Evolutionary conservation across 2,888 invertebrate genomes (phyloP), one percentile per base, ranked within the genome.

Genomic region (Thysanoteuthis rhombus): DNA sequence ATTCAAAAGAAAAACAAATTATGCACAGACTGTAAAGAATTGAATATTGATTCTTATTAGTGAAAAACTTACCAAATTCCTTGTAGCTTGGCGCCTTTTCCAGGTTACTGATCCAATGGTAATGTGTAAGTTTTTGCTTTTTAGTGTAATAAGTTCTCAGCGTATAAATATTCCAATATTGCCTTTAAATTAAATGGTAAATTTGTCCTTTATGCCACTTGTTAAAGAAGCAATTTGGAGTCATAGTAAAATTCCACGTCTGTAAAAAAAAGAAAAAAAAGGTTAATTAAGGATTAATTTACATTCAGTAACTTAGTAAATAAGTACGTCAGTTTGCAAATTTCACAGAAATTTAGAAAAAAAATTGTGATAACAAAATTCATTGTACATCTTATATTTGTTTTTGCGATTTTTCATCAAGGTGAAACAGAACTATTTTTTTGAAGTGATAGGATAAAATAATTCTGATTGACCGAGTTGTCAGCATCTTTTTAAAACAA

Each of bases 121-220:
- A 75, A 75, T 75, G n/a, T n/a, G 75, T 75, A n/a, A 75, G 22
- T 75, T n/a, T 75, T 75, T 75, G n/a, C 0, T n/a, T n/a, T 75
- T 75, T 75, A n/a, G 16, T n/a, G 75, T 75, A 75, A 75, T 75
- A 75, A 75, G 75, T 75, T 75, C 75, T 75, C 75, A 75, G n/a
- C 6, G 47, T 52, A 52, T 52, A 52, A 52, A n/a, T 75, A 75
- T 75, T 75, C 75, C 75, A n/a, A 75, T 75, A n/a, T 75, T n/a
- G 75, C n/a, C n/a, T n/a, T 75, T 75, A n/a, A n/a, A n/a, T n/a
- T 75, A n/a, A n/a, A 75, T 75, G 75, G 75, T 75, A 75, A 75
- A 75, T 19, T 75, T 75, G 75, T 75, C 75, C 75, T 75, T 75
- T 75, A 75, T 75, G n/a, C n/a, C n/a, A 52, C 47, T 52, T 52